These are phyloP conservation scores for Ricordea florida DNA, from an alignment of 92 coral and sea anemone genomes.

Conservation along the genomic window DNA sequence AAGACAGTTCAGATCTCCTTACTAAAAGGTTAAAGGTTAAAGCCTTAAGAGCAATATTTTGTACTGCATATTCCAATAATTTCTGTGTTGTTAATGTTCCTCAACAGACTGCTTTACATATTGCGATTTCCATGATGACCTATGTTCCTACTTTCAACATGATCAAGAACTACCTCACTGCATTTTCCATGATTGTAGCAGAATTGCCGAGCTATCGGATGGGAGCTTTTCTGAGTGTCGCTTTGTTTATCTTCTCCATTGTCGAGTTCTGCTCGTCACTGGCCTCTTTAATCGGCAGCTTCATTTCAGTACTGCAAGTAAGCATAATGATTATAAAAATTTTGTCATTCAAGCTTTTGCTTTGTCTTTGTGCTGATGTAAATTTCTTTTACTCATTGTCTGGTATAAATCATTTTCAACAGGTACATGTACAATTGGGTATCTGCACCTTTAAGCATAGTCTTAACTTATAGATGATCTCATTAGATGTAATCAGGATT, in stretches of 20 bases:
- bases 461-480: too few species aligned
- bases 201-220: slow-evolving; percentile 6
- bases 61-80: too few species aligned
- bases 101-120: slow-evolving; percentile 70
- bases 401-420: not conserved
- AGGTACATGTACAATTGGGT: not conserved
- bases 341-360: not conserved
- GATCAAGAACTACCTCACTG: slow-evolving; percentile 55
- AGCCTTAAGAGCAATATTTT: too few species aligned
- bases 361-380: too few species aligned
- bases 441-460: too few species aligned
- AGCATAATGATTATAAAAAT: not conserved
- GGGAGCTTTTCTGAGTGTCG: slow-evolving; percentile 52
- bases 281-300: slow-evolving; percentile 72
- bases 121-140: slow-evolving; percentile 73
- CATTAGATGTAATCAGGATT: too few species aligned
- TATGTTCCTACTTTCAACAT: slow-evolving; percentile 61
- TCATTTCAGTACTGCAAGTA: slow-evolving; percentile 5
- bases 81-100: too few species aligned
- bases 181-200: slow-evolving; percentile 6
- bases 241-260: slow-evolving; percentile 48
- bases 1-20: too few species aligned
- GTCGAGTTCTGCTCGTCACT: slow-evolving; percentile 66
- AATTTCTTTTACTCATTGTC: not conserved
- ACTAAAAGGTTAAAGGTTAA: too few species aligned